Evolutionary conservation across 2,797 vertebrate species (phyloP), one percentile per base, ranked within the genome.

Genomic region (Jordanella pulchra): DNA sequence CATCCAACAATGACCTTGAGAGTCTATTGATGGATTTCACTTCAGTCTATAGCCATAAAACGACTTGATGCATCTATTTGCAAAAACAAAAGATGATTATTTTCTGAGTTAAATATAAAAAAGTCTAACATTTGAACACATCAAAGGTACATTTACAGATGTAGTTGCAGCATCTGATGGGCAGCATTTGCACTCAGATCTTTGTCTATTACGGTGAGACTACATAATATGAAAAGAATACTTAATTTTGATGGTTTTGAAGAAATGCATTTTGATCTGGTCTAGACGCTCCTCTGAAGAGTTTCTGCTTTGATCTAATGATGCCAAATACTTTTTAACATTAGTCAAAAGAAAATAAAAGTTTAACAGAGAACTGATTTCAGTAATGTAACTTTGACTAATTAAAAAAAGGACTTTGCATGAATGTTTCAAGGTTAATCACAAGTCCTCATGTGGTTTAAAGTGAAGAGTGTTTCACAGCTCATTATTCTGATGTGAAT

Each of bases 401-500:
- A 65, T 45, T 51, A 39, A 21, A 70, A 66, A 63, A 9, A 63
- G 73, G 77, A 23, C 11, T 60, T n/a, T 32, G 68, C 82, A 75
- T 75, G 32, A 81, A 73, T 73, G 4, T 74, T 81, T 35, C 45
- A 23, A 23, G 7, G 39, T 63, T 74, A 21, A 50, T 45, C 25
- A 42, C 15, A 64, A 35, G 50, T 70, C 39, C 82, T 83, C 18
- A 3, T 39, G 79, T 30, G 69, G 51, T 65, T 85, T 84, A 45
- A 63, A 66, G 50, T 58, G 53, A 73, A 42, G 53, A 67, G 60
- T 66, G 27, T 28, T 75, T 82, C 56, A 64, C 32, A 51, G 15
- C 74, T 78, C 44, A 86, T 86, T 83, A 83, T 66, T 74, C 47
- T 75, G 65, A 84, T 84, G 71, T 39, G 47, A 50, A 32, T 39